These are phyloP conservation scores for Thaumetopoea pityocampa DNA, from an alignment of 1,140 invertebrate species.

Conservation along the genomic window DNA sequence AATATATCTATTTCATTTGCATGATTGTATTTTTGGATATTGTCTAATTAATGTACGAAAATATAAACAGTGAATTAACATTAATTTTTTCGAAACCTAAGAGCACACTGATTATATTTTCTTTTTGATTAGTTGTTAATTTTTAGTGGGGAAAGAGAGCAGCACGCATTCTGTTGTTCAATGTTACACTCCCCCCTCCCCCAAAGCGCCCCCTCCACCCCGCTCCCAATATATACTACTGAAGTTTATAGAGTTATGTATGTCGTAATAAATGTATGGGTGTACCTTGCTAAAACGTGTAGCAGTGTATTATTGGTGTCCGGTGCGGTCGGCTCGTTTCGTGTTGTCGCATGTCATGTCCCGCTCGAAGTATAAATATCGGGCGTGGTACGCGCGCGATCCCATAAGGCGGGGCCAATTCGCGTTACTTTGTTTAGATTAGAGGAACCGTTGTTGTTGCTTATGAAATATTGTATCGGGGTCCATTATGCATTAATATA, in stretches of 20 bases:
- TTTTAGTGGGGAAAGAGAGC: slow-evolving; percentile 27
- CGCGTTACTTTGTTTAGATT: slow-evolving; percentile 23
- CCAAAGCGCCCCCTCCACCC: too few species aligned
- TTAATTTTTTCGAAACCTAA: slow-evolving; percentile 20
- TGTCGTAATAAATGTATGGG: slow-evolving; percentile 32
- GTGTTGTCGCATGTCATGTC: slow-evolving; percentile 6
- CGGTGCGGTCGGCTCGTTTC: slow-evolving; percentile 3
- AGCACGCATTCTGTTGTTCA: slow-evolving; percentile 31
- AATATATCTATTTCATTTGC: slow-evolving; percentile 45
- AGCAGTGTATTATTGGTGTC: slow-evolving; percentile 18
- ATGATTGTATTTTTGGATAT: slow-evolving; percentile 38
- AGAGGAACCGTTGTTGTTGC: slow-evolving; percentile 46
- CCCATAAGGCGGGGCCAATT: slow-evolving; percentile 14
- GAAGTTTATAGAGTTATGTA: slow-evolving; percentile 36
- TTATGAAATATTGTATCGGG: slow-evolving; percentile 46
- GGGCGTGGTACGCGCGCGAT: slow-evolving; percentile 13
- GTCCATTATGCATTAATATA: slow-evolving; percentile 45
- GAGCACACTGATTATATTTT: slow-evolving; percentile 28
- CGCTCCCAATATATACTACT: slow-evolving; percentile 22
- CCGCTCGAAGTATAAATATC: slow-evolving; percentile 11
- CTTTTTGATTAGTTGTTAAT: slow-evolving; percentile 28
- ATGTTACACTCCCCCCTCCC: slow-evolving; percentile 23
- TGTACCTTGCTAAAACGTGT: slow-evolving; percentile 23
- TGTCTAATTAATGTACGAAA: slow-evolving; percentile 12
- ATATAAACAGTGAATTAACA: slow-evolving; percentile 8